Conservation (phyloP, 2,888 invertebrate genomes). For the Dynastes grantii region DNA sequence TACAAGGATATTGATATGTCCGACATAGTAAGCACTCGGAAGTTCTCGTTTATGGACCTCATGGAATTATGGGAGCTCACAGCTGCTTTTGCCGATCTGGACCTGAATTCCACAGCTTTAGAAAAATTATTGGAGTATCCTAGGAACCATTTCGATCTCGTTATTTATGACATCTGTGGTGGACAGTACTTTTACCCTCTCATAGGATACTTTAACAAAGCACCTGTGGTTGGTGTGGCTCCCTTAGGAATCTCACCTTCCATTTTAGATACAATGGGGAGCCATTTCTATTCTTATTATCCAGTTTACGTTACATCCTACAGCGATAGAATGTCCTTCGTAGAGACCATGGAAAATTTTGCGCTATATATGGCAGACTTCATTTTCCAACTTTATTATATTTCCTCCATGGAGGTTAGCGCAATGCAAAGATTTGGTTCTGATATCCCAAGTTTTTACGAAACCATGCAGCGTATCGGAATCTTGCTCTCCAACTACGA, state of each 20-base stretch:
- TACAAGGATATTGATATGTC: background rate
- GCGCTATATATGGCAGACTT: slow-evolving; percentile 22
- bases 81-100: slow-evolving; percentile 37
- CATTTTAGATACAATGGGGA: slow-evolving; percentile 50
- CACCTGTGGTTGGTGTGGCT: slow-evolving; percentile 55
- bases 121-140: slow-evolving; percentile 56
- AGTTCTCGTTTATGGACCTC: background rate
- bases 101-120: slow-evolving; percentile 52
- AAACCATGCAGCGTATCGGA: slow-evolving; percentile 59
- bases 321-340: slow-evolving; percentile 57
- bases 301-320: slow-evolving; percentile 57
- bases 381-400: slow-evolving; percentile 46
- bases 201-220: slow-evolving; percentile 55
- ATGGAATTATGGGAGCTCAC: background rate
- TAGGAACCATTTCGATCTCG: slow-evolving; percentile 56
- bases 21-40: background rate
- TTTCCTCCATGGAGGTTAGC: slow-evolving; percentile 50
- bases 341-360: slow-evolving; percentile 57
- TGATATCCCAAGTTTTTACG: slow-evolving; percentile 55
- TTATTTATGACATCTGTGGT: slow-evolving; percentile 53
- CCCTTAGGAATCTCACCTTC: slow-evolving; percentile 52
- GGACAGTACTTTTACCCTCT: slow-evolving; percentile 56
- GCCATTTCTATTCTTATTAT: slow-evolving; percentile 58
- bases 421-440: slow-evolving; percentile 58
- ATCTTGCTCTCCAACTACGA: slow-evolving; percentile 63